These are phyloP conservation scores for Diceros bicornis DNA, from an alignment of 2,797 vertebrate genomes.

Conservation along the genomic window DNA sequence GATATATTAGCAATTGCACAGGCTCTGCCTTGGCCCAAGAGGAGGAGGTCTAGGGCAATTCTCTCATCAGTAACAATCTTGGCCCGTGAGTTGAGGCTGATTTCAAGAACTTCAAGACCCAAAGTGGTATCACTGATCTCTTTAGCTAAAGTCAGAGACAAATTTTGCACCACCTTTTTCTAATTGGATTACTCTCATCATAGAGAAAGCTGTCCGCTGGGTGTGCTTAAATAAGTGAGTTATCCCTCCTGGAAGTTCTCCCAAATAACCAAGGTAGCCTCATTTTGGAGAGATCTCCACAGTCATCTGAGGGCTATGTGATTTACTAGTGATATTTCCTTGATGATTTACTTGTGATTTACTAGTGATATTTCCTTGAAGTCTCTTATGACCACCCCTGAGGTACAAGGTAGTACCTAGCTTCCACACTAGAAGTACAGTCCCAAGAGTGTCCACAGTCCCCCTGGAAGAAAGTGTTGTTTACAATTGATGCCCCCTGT, in stretches of 20 bases:
- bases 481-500: neutral
- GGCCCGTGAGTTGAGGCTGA: too few relatives aligned
- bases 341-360: neutral
- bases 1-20: neutral
- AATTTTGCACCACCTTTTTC: neutral
- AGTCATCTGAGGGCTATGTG: neutral
- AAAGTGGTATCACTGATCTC: neutral
- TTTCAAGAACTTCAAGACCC: constrained; percentile 17
- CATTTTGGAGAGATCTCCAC: neutral
- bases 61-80: neutral
- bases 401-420: neutral
- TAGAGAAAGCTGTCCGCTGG: neutral
- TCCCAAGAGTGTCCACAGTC: neutral
- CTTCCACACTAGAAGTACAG: neutral
- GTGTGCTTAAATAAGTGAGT: neutral
- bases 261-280: neutral
- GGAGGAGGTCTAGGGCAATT: neutral
- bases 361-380: neutral
- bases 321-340: neutral
- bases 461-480: neutral
- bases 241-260: neutral
- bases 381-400: neutral
- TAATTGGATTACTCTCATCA: neutral
- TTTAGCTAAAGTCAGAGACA: constrained; percentile 30
- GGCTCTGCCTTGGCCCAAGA: neutral